Evolutionary conservation across 1,140 invertebrate genomes (phyloP), one percentile per base, ranked within the genome.

Genomic region (Drosophila nebulosa): DNA sequence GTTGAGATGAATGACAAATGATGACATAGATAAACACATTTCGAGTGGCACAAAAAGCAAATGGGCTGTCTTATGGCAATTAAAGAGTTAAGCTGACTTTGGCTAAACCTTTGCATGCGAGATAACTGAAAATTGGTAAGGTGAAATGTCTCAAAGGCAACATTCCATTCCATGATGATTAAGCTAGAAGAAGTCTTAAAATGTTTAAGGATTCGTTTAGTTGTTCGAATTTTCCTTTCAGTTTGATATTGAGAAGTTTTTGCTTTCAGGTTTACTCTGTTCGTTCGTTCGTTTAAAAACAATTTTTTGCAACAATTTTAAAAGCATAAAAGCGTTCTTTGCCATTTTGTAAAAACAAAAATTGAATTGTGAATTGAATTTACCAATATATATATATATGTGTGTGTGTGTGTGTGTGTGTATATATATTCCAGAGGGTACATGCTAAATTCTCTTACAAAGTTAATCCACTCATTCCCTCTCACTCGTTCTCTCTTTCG

Each of bases 381-480:
- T 46, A 18, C 39, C 16, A 18, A 46, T 21, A 21, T 46, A 21
- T 21, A 21, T 46, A 10, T 46, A 46, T 21, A 42, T 42, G 16
- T 6, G 18, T 42, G 18, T 2, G 2, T 18, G 2, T 42, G 18
- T 42, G 3, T 53, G 10, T 27, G n/a, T 53, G n/a, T 14, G 22
- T 27, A n/a, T 16, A 14, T 55, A 18, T 53, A 27, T 73, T 42
- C 46, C 27, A 74, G 35, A 74, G 52, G 16, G 39, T 46, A 74
- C 70, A 74, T 74, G 71, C 74, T 71, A 74, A 74, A 74, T 74
- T 74, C 74, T 14, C 59, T 74, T 71, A 71, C 30, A 74, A 74
- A 74, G 71, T 74, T 74, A 74, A 74, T 74, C 52, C 52, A 21
- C 39, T 21, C 16, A 21, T 7, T 73, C 60, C 61, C 42, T 59